Evolutionary conservation across 2,888 invertebrate genomes (phyloP).

Genomic region (Celastrina argiolus): DNA sequence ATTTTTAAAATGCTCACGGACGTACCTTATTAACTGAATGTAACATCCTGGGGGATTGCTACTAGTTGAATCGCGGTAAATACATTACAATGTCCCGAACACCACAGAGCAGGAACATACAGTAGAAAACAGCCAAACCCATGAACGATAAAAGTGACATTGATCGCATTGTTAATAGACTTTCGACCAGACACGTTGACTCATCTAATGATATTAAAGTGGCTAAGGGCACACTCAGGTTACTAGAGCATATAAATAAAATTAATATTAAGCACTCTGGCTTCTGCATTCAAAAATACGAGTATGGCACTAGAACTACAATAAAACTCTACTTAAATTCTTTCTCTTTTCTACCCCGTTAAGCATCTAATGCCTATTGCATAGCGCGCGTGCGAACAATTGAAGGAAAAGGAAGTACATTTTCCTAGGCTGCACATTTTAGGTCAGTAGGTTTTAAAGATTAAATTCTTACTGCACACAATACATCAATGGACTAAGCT

Average conservation of each 20-base stretch:
- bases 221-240: conserved; percentile 2
- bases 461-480: conserved; percentile 3
- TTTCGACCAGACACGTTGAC: conserved; percentile 8
- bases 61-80: conserved; percentile 1
- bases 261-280: not conserved
- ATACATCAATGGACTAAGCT: not conserved
- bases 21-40: conserved; percentile 12
- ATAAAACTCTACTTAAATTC: not conserved
- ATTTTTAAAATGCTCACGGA: conserved; percentile 18
- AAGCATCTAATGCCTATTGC: not conserved
- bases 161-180: not conserved
- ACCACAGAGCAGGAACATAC: too few relatives aligned
- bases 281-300: not conserved
- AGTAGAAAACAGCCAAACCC: too few relatives aligned
- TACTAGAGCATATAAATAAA: conserved; percentile 6
- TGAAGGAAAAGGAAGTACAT: conserved; percentile 16
- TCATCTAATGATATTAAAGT: conserved; percentile 6
- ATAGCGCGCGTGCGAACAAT: conserved; percentile 18
- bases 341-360: not conserved
- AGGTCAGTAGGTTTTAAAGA: conserved; percentile 19
- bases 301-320: not conserved
- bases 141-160: not conserved
- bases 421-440: conserved; percentile 12
- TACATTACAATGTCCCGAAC: not conserved
- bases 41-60: conserved; percentile 19